Percentiles rank a stretch among this genome's conserved stretches.
Conservation (phyloP, 2,888 invertebrate genomes). For the Pteria penguin region DNA sequence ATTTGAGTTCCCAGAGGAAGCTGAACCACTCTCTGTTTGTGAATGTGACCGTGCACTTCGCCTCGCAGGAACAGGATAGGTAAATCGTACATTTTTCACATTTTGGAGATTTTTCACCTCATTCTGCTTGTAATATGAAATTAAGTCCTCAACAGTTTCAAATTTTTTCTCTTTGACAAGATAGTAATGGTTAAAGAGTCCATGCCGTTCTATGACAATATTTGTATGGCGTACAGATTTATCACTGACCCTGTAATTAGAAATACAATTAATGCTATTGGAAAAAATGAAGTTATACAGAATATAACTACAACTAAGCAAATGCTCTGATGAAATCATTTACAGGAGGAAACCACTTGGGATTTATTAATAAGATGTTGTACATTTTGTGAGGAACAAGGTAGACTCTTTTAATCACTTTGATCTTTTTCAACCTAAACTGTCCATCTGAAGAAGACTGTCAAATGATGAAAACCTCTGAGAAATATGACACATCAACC, state of each 20-base stretch:
- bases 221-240: constrained; percentile 58
- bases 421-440: too few species aligned
- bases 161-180: constrained; percentile 62
- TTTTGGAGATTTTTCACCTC: constrained; percentile 61
- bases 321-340: too few species aligned
- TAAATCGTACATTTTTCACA: constrained; percentile 56
- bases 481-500: too few species aligned
- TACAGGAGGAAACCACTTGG: too few species aligned
- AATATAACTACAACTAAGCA: too few species aligned
- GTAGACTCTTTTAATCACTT: too few species aligned
- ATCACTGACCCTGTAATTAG: constrained; percentile 54
- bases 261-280: background rate
- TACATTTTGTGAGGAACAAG: too few species aligned
- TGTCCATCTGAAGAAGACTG: too few species aligned
- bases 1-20: constrained; percentile 12
- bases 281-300: too few species aligned
- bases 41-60: background rate
- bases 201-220: constrained; percentile 50
- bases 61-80: constrained; percentile 31
- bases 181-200: constrained; percentile 42
- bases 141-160: constrained; percentile 43
- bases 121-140: constrained; percentile 49
- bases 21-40: constrained; percentile 3
- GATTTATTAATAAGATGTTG: too few species aligned
- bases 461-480: too few species aligned